These are phyloP conservation scores for Pseudanteris insignis DNA, from an alignment of 2,888 invertebrate genomes.

Conservation along the genomic window DNA sequence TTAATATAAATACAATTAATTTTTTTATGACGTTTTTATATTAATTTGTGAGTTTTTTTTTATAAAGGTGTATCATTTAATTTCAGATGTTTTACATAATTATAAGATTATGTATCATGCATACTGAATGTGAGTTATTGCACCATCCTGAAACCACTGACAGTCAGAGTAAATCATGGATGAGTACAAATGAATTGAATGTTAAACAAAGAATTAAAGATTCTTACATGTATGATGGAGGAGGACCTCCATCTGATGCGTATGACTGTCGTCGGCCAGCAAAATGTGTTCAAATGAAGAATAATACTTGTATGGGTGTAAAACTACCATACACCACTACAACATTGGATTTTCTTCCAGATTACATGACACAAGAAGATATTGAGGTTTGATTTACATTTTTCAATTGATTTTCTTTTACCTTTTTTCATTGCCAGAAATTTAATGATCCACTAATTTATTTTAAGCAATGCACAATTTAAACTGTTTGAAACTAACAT, in stretches of 20 bases:
- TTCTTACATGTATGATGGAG: constrained; percentile 56
- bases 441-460: no score
- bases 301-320: constrained; percentile 78
- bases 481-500: background rate
- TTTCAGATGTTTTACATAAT: constrained; percentile 50
- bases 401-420: no score
- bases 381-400: constrained; percentile 44
- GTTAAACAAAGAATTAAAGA: constrained; percentile 54
- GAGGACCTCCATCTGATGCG: constrained; percentile 54
- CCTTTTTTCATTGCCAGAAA: no score
- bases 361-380: constrained; percentile 72
- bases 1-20: no score
- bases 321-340: constrained; percentile 81
- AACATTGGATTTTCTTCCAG: constrained; percentile 78
- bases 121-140: constrained; percentile 49
- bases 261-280: constrained; percentile 74
- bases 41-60: no score
- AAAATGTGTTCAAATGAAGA: constrained; percentile 75
- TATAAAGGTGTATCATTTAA: no score
- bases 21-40: no score
- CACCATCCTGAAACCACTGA: constrained; percentile 49
- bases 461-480: no score
- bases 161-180: constrained; percentile 55
- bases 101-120: constrained; percentile 40
- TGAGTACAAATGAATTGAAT: constrained; percentile 51